Evolutionary conservation across 2,113 vertebrate genomes (phyloP), one percentile per base, ranked within the genome.

Genomic region (Chaetorhynchus papuensis): DNA sequence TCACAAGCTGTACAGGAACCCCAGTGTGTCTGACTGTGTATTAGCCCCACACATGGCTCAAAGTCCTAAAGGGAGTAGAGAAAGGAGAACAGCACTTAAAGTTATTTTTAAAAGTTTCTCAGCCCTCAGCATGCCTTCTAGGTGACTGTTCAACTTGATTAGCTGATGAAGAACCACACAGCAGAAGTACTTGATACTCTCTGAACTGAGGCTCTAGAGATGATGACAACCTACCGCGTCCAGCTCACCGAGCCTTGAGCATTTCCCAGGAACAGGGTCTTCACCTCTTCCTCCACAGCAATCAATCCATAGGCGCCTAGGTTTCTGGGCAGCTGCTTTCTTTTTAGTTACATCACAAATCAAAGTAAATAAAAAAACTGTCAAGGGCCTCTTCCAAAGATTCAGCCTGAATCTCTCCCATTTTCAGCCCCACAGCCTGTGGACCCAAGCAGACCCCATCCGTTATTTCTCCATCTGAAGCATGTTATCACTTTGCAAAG

Each of bases 291-390:
- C 76, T 89, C 66, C 41, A 26, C 83, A 89, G 80, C 83, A 44
- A 90, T 94, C 76, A 89, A 78, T 94, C 89, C 68, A 74, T 1
- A 93, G 83, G 90, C 10, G 11, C 89, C 91, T 56, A 44, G 14
- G 30, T 63, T 94, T 78, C 76, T 87, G 64, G 80, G 83, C 76
- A 89, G 93, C 72, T 92, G 91, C 85, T 89, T 69, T 78, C 72
- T 90, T 94, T 90, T 59, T 35, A 84, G 91, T 89, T 94, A 88
- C 71, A 95, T 92, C 87, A 90, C 93, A 94, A 94, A 94, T 87
- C 89, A 94, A 86, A 94, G 69, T 37, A 89, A 93, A 81, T 66
- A 63, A 87, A 83, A 70, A 56, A 54, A 21, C 59, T 49, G 60
- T 54, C 84, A 72, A 44, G 24, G 74, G n/a, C 80, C 86, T 83